Base-by-base conservation (phyloP, 2,888 invertebrate genomes). In the Pristionchus mayeri region DNA sequence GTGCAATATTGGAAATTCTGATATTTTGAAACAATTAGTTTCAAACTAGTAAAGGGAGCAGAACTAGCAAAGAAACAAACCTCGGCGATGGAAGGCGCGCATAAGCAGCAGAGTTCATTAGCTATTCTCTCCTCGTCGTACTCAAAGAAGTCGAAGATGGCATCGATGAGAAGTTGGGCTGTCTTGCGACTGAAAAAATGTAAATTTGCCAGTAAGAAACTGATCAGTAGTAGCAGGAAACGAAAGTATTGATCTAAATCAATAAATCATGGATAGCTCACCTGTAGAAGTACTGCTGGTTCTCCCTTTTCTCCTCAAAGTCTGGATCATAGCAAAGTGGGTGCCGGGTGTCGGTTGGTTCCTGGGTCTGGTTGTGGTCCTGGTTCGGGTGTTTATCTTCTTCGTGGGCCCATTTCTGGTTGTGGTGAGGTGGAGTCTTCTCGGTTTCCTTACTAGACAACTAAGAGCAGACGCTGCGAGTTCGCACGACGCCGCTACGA, bases 21-120 rank as follows among this genome's bases (percentile, higher is more conserved):
- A 44, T 44, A n/a, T n/a, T n/a, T n/a, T n/a, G n/a, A n/a, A n/a
- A n/a, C n/a, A n/a, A n/a, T n/a, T n/a, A n/a, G n/a, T n/a, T n/a
- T n/a, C n/a, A n/a, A n/a, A n/a, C n/a, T n/a, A n/a, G n/a, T n/a
- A n/a, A n/a, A n/a, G n/a, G n/a, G n/a, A n/a, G n/a, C n/a, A n/a
- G n/a, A n/a, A n/a, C n/a, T n/a, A n/a, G n/a, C 6, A 44, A 44
- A 44, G 13, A 9, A 6, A 30, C 27, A 6, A 3, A 82, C 82
- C 84, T 84, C 84, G n/a, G 84, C 84, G 37, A 84, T 71, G 34
- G 84, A 71, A 13, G 84, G 84, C 4, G n/a, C 54, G 40, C 84
- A 84, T n/a, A 84, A 44, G 24, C 84, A 84, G 75, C 84, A 84
- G 18, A 84, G 40, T n/a, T 84, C 75, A 11, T 60, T 37, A 0